phyloP scores from a whole-genome alignment of 2,113 vertebrate species.

The Edolisoma coerulescens region DNA sequence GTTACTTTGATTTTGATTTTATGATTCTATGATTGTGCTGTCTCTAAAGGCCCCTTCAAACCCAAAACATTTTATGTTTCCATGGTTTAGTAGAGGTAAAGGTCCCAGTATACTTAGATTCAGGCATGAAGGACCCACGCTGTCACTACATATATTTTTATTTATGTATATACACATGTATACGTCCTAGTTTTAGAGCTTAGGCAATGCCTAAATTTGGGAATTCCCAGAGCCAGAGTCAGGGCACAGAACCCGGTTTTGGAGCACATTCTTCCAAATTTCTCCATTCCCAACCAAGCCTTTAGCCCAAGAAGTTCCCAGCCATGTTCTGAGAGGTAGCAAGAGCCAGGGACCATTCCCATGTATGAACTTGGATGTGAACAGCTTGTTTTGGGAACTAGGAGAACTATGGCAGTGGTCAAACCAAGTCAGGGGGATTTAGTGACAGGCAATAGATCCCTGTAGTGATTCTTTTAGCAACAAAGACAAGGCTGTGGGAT shows the following conservation, averaged over 20 bases:
- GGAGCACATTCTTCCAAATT: neutral
- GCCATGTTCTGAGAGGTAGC: neutral
- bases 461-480: neutral
- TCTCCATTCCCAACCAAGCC: neutral
- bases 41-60: neutral
- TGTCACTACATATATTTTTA: neutral
- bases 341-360: neutral
- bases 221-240: neutral
- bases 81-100: neutral
- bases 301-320: neutral
- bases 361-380: neutral
- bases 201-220: neutral
- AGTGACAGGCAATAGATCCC: neutral
- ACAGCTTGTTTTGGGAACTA: neutral
- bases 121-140: neutral
- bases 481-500: neutral
- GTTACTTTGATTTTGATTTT: neutral
- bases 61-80: neutral
- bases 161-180: neutral
- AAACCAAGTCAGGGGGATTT: neutral
- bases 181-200: neutral
- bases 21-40: neutral
- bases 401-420: neutral
- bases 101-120: neutral
- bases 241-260: neutral